phyloP scores from a whole-genome alignment of 2,797 vertebrate genomes.

The Babyrousa celebensis region DNA sequence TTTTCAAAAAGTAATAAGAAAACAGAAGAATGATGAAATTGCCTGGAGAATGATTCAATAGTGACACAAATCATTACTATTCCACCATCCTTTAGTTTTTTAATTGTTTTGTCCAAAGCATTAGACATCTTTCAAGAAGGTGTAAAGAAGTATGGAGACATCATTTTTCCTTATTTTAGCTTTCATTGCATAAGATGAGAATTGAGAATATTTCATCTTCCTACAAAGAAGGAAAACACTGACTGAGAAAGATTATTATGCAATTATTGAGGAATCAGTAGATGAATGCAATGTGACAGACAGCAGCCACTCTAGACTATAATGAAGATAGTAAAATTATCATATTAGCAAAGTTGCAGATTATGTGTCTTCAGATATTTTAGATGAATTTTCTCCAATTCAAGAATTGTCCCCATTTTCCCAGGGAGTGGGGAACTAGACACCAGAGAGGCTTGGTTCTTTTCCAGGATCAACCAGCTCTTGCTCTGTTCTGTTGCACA shows the following conservation, averaged over 20 bases:
- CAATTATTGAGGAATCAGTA: neutral
- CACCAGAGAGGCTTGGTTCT: neutral
- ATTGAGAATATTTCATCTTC: slow-evolving; percentile 60
- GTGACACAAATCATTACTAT: neutral
- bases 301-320: neutral
- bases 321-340: neutral
- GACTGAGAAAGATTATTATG: neutral
- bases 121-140: slow-evolving; percentile 22
- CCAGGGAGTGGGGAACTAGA: neutral
- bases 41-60: neutral
- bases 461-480: neutral
- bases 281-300: neutral
- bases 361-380: neutral
- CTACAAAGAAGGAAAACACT: slow-evolving; percentile 2
- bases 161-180: neutral
- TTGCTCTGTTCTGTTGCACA: neutral
- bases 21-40: neutral
- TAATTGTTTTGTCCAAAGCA: neutral
- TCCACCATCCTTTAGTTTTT: neutral
- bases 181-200: slow-evolving; percentile 33
- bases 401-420: neutral
- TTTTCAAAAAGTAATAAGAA: neutral
- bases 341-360: neutral
- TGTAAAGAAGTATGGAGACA: neutral
- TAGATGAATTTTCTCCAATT: slow-evolving; percentile 19